Evolutionary conservation across 2,113 vertebrate species (phyloP).

Genomic region (Serilophus lunatus): DNA sequence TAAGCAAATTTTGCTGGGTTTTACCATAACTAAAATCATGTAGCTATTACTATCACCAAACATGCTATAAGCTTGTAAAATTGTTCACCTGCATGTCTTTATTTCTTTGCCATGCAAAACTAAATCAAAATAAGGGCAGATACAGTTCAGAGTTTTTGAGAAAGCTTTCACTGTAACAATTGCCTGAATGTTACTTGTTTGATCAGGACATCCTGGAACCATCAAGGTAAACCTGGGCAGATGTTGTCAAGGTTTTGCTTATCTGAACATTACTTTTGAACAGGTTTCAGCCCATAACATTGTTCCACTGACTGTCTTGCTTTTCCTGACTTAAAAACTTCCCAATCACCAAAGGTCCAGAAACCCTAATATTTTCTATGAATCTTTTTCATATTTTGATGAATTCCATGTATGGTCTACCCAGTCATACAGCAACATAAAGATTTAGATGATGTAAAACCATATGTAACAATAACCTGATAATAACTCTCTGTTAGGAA

Average conservation of each 20-base stretch:
- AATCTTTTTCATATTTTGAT: neutral
- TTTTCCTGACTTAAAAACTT: neutral
- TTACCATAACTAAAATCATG: neutral
- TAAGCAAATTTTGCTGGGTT: neutral
- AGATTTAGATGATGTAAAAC: neutral
- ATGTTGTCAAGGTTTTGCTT: neutral
- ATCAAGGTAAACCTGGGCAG: neutral
- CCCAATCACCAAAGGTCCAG: neutral
- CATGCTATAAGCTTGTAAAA: neutral
- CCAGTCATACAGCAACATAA: neutral
- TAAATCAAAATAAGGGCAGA: neutral
- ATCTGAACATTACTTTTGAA: neutral
- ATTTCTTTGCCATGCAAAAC: neutral
- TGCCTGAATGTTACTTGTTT: neutral
- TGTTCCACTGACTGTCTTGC: neutral
- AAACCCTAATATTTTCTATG: neutral
- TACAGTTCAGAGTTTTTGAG: neutral
- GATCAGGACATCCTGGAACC: neutral
- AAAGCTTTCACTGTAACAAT: neutral
- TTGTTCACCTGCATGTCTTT: neutral
- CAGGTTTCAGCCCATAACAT: neutral
- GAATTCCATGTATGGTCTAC: neutral
- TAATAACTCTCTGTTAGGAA: neutral
- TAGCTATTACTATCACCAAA: neutral
- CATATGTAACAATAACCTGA: neutral